Percentiles rank a stretch among this genome's conserved stretches.
Evolutionary conservation across 2,797 vertebrate species (phyloP).

Genomic region (Acridotheres tristis): DNA sequence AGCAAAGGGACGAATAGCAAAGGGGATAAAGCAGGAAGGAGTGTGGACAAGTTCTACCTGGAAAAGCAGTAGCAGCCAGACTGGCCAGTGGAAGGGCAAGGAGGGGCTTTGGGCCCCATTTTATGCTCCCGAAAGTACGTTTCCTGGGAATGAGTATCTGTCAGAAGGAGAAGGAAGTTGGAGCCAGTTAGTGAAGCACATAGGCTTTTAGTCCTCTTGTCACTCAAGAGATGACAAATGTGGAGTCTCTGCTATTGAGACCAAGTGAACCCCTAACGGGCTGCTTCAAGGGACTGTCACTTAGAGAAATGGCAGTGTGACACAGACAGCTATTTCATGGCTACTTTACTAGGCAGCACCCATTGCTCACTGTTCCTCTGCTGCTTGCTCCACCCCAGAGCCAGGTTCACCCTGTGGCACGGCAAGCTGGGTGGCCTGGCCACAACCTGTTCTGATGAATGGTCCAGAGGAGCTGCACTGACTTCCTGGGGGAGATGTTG

Average conservation of each 20-base stretch:
- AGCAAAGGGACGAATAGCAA: not conserved
- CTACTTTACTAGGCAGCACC: not conserved
- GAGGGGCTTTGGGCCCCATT: not conserved
- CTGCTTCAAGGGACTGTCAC: not conserved
- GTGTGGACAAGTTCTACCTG: not conserved
- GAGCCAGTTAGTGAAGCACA: not conserved
- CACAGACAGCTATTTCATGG: not conserved
- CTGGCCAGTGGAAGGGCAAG: rapidly evolving
- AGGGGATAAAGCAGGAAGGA: not conserved
- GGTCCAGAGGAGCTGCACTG: not conserved
- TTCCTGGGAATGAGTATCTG: not conserved
- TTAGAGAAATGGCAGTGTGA: not conserved
- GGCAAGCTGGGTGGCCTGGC: not conserved
- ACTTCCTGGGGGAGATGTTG: rapidly evolving
- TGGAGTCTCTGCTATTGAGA: not conserved
- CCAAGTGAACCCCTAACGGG: not conserved
- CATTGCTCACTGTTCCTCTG: not conserved
- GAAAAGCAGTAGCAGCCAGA: not conserved
- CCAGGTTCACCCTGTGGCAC: rapidly evolving
- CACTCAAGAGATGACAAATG: not conserved
- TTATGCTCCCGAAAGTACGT: not conserved
- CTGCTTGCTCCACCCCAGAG: not conserved
- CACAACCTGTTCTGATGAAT: not conserved
- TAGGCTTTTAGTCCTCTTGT: not conserved
- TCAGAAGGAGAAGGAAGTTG: not conserved